Percentiles rank a stretch among this genome's conserved stretches.
Conservation (phyloP, 2,797 vertebrate species). For the Hapalemur alaotrensis region DNA sequence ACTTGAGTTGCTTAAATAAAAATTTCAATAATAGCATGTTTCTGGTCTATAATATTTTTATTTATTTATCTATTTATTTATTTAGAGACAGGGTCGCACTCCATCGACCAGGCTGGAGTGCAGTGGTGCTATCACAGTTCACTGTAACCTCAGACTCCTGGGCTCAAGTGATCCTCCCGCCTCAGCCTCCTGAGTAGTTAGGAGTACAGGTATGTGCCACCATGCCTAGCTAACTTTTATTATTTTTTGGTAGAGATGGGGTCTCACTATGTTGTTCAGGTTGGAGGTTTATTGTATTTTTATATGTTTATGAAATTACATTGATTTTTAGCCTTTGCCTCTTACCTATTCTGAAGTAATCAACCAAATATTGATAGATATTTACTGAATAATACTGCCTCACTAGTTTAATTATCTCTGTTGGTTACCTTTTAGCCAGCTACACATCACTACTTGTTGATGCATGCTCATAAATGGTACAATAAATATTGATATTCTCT, state of each 20-base stretch:
- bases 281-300: neutral
- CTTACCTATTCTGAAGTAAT: neutral
- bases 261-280: too few species aligned
- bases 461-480: neutral
- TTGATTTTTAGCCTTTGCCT: neutral
- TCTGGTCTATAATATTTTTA: neutral
- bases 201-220: too few species aligned
- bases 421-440: neutral
- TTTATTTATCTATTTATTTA: too few species aligned
- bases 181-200: too few species aligned
- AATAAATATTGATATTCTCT: slow-evolving; percentile 38
- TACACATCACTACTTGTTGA: slow-evolving; percentile 21
- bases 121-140: too few species aligned
- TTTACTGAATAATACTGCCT: neutral
- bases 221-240: too few species aligned
- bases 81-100: too few species aligned
- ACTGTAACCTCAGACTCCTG: too few species aligned
- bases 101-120: too few species aligned
- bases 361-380: slow-evolving; percentile 28
- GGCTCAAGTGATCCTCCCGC: too few species aligned
- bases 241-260: too few species aligned
- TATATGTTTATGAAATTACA: slow-evolving; percentile 8
- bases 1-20: neutral
- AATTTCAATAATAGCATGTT: neutral
- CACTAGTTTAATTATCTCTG: neutral